These are phyloP conservation scores for Lytechinus pictus DNA, from an alignment of 35 echinoderm and acorn worm species.

Conservation along the genomic window DNA sequence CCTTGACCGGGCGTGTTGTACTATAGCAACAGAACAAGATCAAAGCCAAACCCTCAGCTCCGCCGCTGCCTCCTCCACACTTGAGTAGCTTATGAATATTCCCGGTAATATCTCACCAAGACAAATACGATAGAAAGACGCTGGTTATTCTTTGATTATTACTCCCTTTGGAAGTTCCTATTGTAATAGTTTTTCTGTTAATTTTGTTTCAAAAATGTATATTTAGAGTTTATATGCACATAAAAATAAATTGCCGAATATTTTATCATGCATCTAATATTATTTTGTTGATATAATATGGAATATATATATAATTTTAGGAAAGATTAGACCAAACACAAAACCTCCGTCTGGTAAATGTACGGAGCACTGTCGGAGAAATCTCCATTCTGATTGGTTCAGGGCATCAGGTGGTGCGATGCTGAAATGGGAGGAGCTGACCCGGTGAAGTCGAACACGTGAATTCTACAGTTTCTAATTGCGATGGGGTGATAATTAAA, in stretches of 20 bases:
- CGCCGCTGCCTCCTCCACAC: neutral
- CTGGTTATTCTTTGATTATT: neutral
- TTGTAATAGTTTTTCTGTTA: neutral
- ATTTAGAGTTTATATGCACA: neutral
- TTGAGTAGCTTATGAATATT: neutral
- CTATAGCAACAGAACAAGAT: neutral
- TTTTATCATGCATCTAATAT: neutral
- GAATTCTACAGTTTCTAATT: neutral
- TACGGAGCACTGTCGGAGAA: neutral
- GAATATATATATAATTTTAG: neutral
- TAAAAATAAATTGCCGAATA: neutral
- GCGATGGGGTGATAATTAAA: neutral
- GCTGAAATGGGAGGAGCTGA: neutral
- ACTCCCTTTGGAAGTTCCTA: neutral
- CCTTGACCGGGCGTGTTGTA: neutral
- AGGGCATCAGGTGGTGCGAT: conserved; percentile 28
- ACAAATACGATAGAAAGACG: neutral
- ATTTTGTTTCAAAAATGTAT: neutral
- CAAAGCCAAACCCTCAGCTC: neutral
- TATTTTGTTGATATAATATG: neutral
- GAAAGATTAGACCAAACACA: neutral
- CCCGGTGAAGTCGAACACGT: conserved; percentile 6
- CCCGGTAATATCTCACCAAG: neutral
- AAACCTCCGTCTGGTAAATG: neutral
- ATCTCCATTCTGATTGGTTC: neutral